Base-by-base conservation (phyloP, 2,888 invertebrate species). In the Andrena haemorrhoa region DNA sequence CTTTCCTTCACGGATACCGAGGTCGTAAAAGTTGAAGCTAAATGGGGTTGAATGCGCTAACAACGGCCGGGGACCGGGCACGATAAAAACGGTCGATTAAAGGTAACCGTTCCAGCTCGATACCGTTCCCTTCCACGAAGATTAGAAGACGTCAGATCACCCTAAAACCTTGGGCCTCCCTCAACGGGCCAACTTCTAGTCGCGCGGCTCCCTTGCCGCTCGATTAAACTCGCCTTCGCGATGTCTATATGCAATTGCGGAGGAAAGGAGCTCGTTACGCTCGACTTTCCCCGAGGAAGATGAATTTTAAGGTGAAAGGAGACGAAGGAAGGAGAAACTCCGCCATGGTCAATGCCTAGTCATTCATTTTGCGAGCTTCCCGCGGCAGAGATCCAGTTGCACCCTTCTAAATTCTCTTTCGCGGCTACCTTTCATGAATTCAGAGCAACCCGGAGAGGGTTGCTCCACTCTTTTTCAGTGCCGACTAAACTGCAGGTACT, bases 31-130 rank as follows among this genome's bases (percentile, higher is more conserved):
- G 6, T 16, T 12, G 53, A 33, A 31, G 64, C 49, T 20, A 71
- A 79, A 65, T 23, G 51, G 41, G 68, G 58, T 33, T 64, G 41
- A 53, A 65, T 29, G 35, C 56, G 56, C 23, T 56, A 60, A 79
- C 31, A 68, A n/a, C 6, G 23, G 31, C 33, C 8, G 6, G 29
- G 31, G 69, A 33, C 20, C 29, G 23, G 66, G 51, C 47, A 56
- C 58, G n/a, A 64, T 33, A 29, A 70, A 35, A 76, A 26, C 65
- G 60, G 47, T 58, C 53, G 35, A 16, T 68, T 56, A 56, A 69
- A 41, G 31, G 56, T 26, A 56, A 23, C 26, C 10, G 74, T 7
- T 73, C 31, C 4, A 6, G 47, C 49, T 49, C 35, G 31, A 47
- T 49, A 20, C 10, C 56, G 58, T 26, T 64, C 16, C n/a, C 64